Percentiles rank a stretch among this genome's conserved stretches.
Conservation (phyloP, 2,113 vertebrate species). For the Solea senegalensis region DNA sequence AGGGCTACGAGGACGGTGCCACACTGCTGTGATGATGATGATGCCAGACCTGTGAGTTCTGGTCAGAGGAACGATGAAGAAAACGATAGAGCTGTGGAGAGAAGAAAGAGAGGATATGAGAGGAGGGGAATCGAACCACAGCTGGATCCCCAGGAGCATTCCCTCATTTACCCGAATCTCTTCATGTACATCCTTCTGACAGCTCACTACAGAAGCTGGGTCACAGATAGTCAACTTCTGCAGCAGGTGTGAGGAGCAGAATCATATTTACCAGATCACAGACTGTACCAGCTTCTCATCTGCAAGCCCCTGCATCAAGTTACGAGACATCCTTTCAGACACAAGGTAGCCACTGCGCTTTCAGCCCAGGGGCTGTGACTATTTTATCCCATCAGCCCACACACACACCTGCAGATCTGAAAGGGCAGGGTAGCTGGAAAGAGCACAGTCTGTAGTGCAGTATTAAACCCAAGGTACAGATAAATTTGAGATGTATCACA, state of each 20-base stretch:
- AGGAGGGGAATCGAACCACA: conserved; percentile 25
- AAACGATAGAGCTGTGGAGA: conserved; percentile 16
- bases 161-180: conserved; percentile 36
- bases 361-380: conserved; percentile 47
- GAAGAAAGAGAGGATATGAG: conserved; percentile 33
- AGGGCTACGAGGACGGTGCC: conserved; percentile 44
- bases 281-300: conserved; percentile 24
- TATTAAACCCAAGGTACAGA: conserved; percentile 66
- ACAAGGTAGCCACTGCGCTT: conserved; percentile 34
- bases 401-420: conserved; percentile 32
- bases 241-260: conserved; percentile 20
- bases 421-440: conserved; percentile 26
- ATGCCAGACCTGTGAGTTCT: conserved; percentile 33
- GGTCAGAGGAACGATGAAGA: conserved; percentile 20
- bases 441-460: conserved; percentile 36
- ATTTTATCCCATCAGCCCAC: conserved; percentile 52
- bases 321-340: conserved; percentile 27
- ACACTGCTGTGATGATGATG: conserved; percentile 21
- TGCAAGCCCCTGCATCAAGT: conserved; percentile 20
- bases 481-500: conserved; percentile 32
- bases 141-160: conserved; percentile 37
- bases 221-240: conserved; percentile 39
- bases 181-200: conserved; percentile 54
- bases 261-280: conserved; percentile 11
- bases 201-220: conserved; percentile 47